A percentile compares a stretch with the other conserved stretches of the same genome.
phyloP scores from a whole-genome alignment of 1,140 invertebrate species.

The Pogonomyrmex californicus region DNA sequence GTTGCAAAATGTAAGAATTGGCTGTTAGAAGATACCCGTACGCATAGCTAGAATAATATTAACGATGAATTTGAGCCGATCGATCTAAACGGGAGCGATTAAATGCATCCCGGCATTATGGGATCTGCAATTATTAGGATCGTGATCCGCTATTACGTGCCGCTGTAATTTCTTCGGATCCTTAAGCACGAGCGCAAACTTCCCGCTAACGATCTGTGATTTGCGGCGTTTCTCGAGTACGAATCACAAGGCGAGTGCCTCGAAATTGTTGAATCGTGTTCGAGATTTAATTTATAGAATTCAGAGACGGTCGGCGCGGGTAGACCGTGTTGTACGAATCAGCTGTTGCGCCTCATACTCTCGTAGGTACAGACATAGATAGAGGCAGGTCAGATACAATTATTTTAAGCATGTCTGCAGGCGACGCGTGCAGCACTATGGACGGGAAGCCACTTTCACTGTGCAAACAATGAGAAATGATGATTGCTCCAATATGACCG shows the following conservation, averaged over 20 bases:
- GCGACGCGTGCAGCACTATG: conserved; percentile 41
- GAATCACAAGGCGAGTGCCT: conserved; percentile 27
- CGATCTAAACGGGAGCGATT: conserved; percentile 9
- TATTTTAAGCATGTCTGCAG: conserved; percentile 54
- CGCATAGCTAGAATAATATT: not conserved
- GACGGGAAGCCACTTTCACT: conserved; percentile 66
- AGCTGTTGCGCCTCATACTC: conserved; percentile 26
- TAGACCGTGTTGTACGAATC: conserved; percentile 34
- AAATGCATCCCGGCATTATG: conserved; percentile 20
- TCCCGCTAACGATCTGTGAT: conserved; percentile 53
- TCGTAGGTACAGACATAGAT: not conserved
- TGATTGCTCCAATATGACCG: conserved; percentile 49
- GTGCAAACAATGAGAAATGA: conserved; percentile 69
- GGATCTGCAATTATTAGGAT: conserved; percentile 27
- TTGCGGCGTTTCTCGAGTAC: conserved; percentile 44
- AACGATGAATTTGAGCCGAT: conserved; percentile 5
- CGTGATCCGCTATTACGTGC: conserved; percentile 29
- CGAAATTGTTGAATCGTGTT: conserved; percentile 44
- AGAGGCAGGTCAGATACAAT: conserved; percentile 51
- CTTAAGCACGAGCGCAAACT: conserved; percentile 27
- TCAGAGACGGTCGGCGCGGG: not conserved
- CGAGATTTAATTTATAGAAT: conserved; percentile 50
- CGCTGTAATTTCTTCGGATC: conserved; percentile 33
- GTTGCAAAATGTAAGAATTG: not conserved
- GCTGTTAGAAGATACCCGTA: not conserved